phyloP scores from a whole-genome alignment of 1,140 invertebrate species.

The Scaptomyza graminum region DNA sequence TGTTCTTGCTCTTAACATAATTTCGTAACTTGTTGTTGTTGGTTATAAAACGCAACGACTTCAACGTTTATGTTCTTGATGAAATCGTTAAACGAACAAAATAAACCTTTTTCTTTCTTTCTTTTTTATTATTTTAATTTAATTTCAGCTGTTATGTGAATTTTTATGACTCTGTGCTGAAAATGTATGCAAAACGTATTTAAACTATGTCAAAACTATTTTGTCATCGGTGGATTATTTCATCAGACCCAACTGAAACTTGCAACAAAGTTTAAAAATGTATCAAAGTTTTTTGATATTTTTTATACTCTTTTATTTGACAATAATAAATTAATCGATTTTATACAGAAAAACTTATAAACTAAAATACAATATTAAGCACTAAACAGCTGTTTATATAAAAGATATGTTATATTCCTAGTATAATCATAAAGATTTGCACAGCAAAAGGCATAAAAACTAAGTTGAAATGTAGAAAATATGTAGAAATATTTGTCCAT shows the following conservation, averaged over 20 bases:
- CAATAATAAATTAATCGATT: slow-evolving; percentile 66
- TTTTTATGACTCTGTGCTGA: background rate
- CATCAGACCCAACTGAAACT: too few relatives aligned
- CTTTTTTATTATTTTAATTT: slow-evolving; percentile 31
- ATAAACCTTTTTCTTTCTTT: background rate
- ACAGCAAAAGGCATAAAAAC: slow-evolving; percentile 22
- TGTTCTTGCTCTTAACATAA: slow-evolving; percentile 56
- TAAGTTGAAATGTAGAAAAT: slow-evolving; percentile 15
- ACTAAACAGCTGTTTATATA: slow-evolving; percentile 27
- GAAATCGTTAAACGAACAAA: slow-evolving; percentile 51
- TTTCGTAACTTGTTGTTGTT: slow-evolving; percentile 64
- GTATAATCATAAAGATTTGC: slow-evolving; percentile 35
- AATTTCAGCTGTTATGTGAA: slow-evolving; percentile 13
- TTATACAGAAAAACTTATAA: slow-evolving; percentile 66
- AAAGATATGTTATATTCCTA: slow-evolving; percentile 26
- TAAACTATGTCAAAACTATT: too few relatives aligned
- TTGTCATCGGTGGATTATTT: too few relatives aligned
- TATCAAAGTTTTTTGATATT: slow-evolving; percentile 12
- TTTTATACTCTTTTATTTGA: slow-evolving; percentile 23
- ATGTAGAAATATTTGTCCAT: slow-evolving; percentile 31
- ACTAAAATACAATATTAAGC: slow-evolving; percentile 38
- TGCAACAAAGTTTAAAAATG: too few relatives aligned
- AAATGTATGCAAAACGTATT: too few relatives aligned
- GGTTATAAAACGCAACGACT: slow-evolving; percentile 30
- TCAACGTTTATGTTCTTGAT: slow-evolving; percentile 41